Evolutionary conservation across 2,113 vertebrate genomes (phyloP), one percentile per base, ranked within the genome.

Genomic region (Puffinus mauretanicus): DNA sequence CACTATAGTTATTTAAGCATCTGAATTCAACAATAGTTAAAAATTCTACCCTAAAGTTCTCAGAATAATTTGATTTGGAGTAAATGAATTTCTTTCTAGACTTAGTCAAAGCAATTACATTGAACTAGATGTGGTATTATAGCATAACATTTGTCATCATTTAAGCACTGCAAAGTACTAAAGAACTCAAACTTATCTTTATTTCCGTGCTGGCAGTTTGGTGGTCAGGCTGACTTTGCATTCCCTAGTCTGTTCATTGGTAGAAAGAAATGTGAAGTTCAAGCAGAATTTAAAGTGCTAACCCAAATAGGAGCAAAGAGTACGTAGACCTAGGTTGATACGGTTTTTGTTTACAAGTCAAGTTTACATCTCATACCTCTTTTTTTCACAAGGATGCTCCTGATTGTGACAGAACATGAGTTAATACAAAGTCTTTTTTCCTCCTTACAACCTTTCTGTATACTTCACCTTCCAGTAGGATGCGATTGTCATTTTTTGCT

Each of bases 71-170:
- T 92, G 44, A 88, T 95, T 89, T 94, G 82, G 38, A 91, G 60
- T 81, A 93, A 94, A 96, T 94, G 1, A 81, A 92, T 92, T 94
- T 84, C 82, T 55, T 93, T 96, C 77, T 86, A 84, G 90, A 78
- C 38, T 88, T 92, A 95, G 80, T 93, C 76, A 75, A 90, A 84
- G 90, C 91, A 95, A 84, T 96, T 96, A 79, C 24, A 16, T 55
- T 62, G 80, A 61, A 57, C 61, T 78, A 47, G 94, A 8, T 78
- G 77, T 73, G 1, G 0, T 27, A 18, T 71, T 96, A 78, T 55
- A 91, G 90, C 72, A 21, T 67, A 40, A 10, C 92, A 96, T 96
- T 93, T 84, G 78, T 97, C 95, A 94, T 86, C 77, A 79, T 96
- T 95, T 88, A 30, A 91, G 44, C 44, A 22, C 52, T 55, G 30